Conservation (phyloP, 30 jellyfish, hydroid and myxozoan species). For the Nemopilema nomurai region DNA sequence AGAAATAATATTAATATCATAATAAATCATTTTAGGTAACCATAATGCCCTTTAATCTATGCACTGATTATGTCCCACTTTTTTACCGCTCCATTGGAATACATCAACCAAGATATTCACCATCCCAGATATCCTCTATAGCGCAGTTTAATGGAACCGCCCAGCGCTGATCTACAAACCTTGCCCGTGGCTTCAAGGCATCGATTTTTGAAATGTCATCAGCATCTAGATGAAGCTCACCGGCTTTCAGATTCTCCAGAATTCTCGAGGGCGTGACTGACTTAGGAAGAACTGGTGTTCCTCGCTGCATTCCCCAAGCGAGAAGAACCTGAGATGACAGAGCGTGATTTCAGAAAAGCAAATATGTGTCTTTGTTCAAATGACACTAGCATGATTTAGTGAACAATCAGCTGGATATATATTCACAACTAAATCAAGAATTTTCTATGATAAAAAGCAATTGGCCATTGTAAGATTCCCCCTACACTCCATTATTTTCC, state of each 20-base stretch:
- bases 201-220: slow-evolving; percentile 77
- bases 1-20: too few species aligned
- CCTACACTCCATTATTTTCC: too few species aligned
- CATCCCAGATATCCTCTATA: slow-evolving; percentile 90
- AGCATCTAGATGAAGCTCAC: slow-evolving; percentile 55
- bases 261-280: slow-evolving; percentile 84
- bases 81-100: not conserved
- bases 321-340: slow-evolving; percentile 71
- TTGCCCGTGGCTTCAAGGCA: slow-evolving; percentile 48
- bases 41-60: too few species aligned
- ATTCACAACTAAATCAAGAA: too few species aligned
- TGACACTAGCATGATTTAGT: not conserved
- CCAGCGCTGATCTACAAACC: slow-evolving; percentile 81
- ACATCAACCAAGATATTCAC: slow-evolving; percentile 69
- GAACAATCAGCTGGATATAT: not conserved
- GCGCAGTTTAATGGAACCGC: slow-evolving; percentile 49
- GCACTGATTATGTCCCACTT: not conserved
- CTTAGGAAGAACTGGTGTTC: slow-evolving; percentile 84
- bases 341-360: not conserved
- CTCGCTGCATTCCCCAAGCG: slow-evolving; percentile 90
- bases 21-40: too few species aligned
- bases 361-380: not conserved
- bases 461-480: too few species aligned
- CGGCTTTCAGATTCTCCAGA: slow-evolving; percentile 64
- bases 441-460: too few species aligned